Base-by-base conservation (phyloP, 2,113 vertebrate species). In the Miniopterus natalensis region DNA sequence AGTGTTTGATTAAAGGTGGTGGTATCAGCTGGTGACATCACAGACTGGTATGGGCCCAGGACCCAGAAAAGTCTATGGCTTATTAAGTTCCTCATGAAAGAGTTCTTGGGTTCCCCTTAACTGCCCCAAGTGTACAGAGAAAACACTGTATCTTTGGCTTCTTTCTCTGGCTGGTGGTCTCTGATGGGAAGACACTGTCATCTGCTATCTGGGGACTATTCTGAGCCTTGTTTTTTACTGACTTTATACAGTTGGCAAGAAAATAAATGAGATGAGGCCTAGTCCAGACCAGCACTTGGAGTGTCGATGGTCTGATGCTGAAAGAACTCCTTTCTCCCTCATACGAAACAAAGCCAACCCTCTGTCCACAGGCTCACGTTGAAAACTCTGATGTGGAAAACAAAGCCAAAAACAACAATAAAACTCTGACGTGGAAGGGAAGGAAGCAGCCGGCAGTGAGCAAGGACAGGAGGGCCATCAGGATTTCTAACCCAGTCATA, bases 51-150 rank as follows among this genome's bases (percentile, higher is more conserved):
- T 91, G 85, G 74, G 70, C 71, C 73, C 77, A 96, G 71, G 90
- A 49, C 55, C 94, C 79, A 63, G 66, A 95, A 92, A 40, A 20
- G 59, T 71, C 59, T 95, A 51, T 51, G 47, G 68, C 87, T 90
- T 96, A 89, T 59, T 91, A 83, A 85, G n/a, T 74, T 80, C 65
- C 61, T 92, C n/a, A 66, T 77, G 89, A 94, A 96, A 95, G 87
- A 91, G 51, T 63, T 65, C 5, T 53, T 95, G 91, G 73, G 31
- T 65, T 57, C 23, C 59, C 36, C 59, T 73, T 87, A 31, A 80
- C 17, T 75, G 55, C 68, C 17, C 87, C 27, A 29, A 47, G 47
- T 25, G 80, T 73, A 70, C 57, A 95, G 83, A 90, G 92, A 81
- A 86, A 96, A 84, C n/a, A 36, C 15, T 70, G 45, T 59, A 49